Conservation (phyloP, 2,113 vertebrate species). For the Syngnathus typhle region DNA sequence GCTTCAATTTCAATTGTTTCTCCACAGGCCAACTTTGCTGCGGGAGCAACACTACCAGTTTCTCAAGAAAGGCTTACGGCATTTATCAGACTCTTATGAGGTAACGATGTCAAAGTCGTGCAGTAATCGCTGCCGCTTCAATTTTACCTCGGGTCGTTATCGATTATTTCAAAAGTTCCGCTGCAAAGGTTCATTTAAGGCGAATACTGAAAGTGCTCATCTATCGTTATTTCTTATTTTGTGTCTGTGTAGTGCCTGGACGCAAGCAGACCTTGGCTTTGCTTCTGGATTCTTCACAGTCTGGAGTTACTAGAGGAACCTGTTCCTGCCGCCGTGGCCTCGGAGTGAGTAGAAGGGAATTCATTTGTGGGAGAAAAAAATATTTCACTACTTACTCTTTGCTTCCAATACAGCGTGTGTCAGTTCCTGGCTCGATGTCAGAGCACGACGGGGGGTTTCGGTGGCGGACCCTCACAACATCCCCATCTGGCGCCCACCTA, state of each 20-base stretch:
- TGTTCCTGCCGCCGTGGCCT: slow-evolving; percentile 76
- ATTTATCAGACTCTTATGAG: slow-evolving; percentile 90
- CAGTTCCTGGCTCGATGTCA: slow-evolving; percentile 88
- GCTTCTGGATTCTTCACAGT: slow-evolving; percentile 98
- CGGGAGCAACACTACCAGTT: slow-evolving; percentile 92
- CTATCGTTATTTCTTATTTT: background rate
- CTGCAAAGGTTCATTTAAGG: background rate
- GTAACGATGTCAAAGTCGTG: slow-evolving; percentile 56
- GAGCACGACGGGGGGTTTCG: slow-evolving; percentile 83
- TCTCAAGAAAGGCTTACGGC: slow-evolving; percentile 90
- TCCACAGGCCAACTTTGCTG: slow-evolving; percentile 78
- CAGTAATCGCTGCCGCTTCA: background rate
- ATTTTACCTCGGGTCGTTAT: no score
- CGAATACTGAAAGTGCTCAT: background rate
- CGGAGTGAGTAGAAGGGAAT: slow-evolving; percentile 77
- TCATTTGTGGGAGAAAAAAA: background rate
- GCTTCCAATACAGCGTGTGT: slow-evolving; percentile 75
- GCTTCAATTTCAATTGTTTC: background rate
- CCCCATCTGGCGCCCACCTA: slow-evolving; percentile 95
- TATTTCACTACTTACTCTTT: background rate
- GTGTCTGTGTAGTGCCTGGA: slow-evolving; percentile 81
- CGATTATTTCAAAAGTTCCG: no score
- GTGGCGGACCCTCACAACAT: slow-evolving; percentile 87
- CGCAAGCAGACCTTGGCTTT: slow-evolving; percentile 95
- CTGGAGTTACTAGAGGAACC: slow-evolving; percentile 88